A percentile compares a stretch with the other conserved stretches of the same genome.
These are phyloP conservation scores for Triplophysa bombifrons DNA, from an alignment of 2,797 vertebrate genomes.

Conservation along the genomic window DNA sequence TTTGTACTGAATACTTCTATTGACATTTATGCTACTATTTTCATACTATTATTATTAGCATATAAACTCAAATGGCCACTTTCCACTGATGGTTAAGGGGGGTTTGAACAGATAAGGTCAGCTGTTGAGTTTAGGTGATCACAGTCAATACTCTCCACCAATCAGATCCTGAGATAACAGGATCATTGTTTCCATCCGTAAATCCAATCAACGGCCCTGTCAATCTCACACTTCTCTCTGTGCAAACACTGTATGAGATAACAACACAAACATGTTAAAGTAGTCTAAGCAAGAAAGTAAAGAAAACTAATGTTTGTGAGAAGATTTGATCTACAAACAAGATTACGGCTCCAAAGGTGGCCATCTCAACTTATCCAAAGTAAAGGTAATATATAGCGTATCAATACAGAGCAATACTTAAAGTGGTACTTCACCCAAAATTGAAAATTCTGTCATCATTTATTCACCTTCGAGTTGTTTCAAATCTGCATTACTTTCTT, in stretches of 20 bases:
- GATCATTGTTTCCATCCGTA: slow-evolving; percentile 49
- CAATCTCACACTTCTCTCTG: slow-evolving; percentile 26
- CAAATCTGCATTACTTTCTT: too few relatives aligned
- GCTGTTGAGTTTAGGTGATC: background rate
- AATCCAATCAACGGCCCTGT: slow-evolving; percentile 40
- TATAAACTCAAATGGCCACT: background rate
- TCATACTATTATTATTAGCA: background rate
- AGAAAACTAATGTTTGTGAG: slow-evolving; percentile 4
- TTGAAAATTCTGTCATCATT: too few relatives aligned
- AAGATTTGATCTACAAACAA: slow-evolving; percentile 28
- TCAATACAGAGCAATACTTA: too few relatives aligned
- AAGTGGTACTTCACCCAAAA: too few relatives aligned
- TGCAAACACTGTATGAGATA: slow-evolving; percentile 24
- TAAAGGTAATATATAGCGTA: background rate
- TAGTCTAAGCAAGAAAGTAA: slow-evolving; percentile 7
- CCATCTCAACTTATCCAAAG: background rate
- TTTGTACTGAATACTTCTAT: background rate
- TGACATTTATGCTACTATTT: background rate
- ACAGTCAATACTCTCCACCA: slow-evolving; percentile 17
- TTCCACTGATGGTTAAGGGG: background rate
- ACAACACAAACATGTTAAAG: background rate
- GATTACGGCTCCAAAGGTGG: slow-evolving; percentile 33
- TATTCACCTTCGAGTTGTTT: too few relatives aligned
- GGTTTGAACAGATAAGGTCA: slow-evolving; percentile 7
- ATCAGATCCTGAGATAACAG: slow-evolving; percentile 45